Evolutionary conservation across 2,797 vertebrate genomes (phyloP).

Genomic region (Pseudomugil tenellus): DNA sequence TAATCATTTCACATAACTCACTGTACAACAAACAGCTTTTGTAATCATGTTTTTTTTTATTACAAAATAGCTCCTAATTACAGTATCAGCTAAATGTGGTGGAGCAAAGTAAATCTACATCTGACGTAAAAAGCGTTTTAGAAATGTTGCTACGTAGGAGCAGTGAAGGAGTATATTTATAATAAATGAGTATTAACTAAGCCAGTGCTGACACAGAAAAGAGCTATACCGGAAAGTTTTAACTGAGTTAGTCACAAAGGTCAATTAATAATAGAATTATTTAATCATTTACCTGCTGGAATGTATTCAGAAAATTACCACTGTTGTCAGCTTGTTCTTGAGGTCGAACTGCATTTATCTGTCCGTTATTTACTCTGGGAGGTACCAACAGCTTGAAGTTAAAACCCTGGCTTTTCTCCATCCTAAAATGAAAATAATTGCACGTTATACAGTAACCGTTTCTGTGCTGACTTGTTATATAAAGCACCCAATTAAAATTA

Average conservation of each 20-base stretch:
- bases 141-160: neutral
- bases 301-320: conserved; percentile 13
- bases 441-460: neutral
- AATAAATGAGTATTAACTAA: neutral
- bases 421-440: conserved; percentile 48
- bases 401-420: conserved; percentile 77
- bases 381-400: conserved; percentile 82
- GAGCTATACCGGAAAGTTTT: neutral
- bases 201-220: no score
- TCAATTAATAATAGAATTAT: neutral
- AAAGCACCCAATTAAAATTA: no score
- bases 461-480: neutral
- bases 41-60: neutral
- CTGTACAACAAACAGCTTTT: neutral
- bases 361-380: conserved; percentile 62
- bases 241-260: neutral
- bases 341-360: conserved; percentile 72
- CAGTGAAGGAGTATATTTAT: neutral
- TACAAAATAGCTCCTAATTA: neutral
- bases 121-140: neutral
- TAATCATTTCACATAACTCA: neutral
- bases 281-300: conserved; percentile 45
- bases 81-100: neutral
- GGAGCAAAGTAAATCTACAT: no score
- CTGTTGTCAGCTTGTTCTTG: conserved; percentile 60